Conservation (phyloP, 23 tunicate species). For the Corella eumyota region DNA sequence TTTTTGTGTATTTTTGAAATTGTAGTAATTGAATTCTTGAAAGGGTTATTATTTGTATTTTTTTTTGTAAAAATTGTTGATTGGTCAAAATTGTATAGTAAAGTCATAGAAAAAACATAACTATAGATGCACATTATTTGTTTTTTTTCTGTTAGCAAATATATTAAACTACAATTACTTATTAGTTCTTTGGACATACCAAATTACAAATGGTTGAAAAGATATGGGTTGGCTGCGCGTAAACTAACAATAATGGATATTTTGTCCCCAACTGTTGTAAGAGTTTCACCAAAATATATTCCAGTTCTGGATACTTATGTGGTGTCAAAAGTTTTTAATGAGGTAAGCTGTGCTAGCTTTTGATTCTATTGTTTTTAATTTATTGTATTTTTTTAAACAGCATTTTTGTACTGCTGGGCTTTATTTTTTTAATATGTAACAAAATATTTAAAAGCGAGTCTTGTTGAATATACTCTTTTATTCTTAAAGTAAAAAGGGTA, state of each 20-base stretch:
- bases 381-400: background rate
- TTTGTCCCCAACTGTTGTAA: constrained; percentile 59
- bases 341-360: constrained; percentile 39
- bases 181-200: constrained; percentile 49
- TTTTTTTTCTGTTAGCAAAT: no score
- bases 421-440: background rate
- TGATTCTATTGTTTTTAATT: background rate
- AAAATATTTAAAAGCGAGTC: background rate
- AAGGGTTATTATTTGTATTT: no score
- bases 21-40: no score
- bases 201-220: constrained; percentile 64
- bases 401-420: background rate
- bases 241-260: constrained; percentile 79
- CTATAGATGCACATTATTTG: no score
- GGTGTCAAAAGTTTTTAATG: constrained; percentile 81
- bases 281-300: constrained; percentile 50
- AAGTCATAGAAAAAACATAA: no score
- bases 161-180: background rate
- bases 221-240: constrained; percentile 42
- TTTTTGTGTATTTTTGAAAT: no score
- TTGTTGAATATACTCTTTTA: background rate
- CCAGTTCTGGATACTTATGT: constrained; percentile 71
- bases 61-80: no score
- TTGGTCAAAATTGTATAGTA: no score
- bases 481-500: no score